A percentile compares a stretch with the other conserved stretches of the same genome.
phyloP scores from a whole-genome alignment of 2,797 vertebrate genomes.

The Onychomys leucogaster region DNA sequence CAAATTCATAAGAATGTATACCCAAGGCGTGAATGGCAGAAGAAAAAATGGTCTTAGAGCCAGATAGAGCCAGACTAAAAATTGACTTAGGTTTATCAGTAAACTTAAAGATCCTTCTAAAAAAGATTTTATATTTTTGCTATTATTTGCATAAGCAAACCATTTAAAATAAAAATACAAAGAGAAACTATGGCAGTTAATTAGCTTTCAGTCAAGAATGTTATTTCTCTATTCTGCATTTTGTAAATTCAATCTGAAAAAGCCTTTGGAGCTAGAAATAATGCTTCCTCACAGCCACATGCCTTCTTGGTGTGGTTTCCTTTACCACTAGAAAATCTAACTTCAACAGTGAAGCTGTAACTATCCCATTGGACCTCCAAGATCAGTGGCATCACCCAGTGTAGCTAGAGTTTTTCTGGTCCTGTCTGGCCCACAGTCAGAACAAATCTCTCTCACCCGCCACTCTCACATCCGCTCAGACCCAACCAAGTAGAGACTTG shows the following conservation, averaged over 20 bases:
- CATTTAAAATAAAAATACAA: background rate
- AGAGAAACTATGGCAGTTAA: background rate
- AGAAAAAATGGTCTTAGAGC: background rate
- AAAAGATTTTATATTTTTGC: background rate
- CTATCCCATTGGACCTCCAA: accelerated
- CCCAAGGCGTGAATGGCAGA: accelerated
- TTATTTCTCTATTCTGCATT: background rate
- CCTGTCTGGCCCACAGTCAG: no score
- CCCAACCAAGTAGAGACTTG: no score
- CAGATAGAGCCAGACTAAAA: background rate
- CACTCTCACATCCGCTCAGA: no score
- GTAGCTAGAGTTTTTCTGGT: no score
- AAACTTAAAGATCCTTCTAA: background rate
- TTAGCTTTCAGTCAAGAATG: background rate
- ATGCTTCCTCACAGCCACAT: background rate
- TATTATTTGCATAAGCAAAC: background rate
- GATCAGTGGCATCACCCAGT: background rate
- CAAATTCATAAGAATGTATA: background rate
- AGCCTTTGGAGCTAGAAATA: background rate
- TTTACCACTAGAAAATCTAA: background rate
- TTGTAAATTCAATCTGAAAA: background rate
- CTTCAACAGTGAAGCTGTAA: background rate
- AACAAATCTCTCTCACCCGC: no score
- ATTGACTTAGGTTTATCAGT: background rate
- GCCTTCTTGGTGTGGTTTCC: background rate